Base-by-base conservation (phyloP, 2,113 vertebrate species). In the Mionectes macconnelli region DNA sequence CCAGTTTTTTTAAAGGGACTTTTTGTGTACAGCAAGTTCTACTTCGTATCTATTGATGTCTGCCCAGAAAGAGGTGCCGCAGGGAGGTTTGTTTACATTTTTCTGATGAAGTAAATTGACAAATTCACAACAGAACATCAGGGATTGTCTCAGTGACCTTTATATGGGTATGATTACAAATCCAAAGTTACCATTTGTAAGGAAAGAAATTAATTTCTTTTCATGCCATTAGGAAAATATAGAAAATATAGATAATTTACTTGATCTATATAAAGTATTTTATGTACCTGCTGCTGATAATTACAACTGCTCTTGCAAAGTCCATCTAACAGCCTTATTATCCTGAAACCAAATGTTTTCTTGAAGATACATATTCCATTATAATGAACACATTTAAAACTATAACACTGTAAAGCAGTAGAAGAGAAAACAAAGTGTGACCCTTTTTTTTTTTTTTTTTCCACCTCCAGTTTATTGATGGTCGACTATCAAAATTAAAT, bases 401-500 rank as follows among this genome's bases (percentile, higher is more conserved):
- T 79, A 1, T n/a, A 79, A 33, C 53, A 30, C 44, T 73, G 4
- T 83, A 27, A 53, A 68, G 60, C n/a, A 77, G 28, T 13, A 39
- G 72, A 37, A 85, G 30, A 39, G 8, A 80, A 70, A 90, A 95
- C 31, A 39, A 59, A 76, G 16, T 69, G 28, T 89, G 24, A 82
- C 10, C 47, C 39, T 64, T 64, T 98, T 60, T 81, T 69, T 64
- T 64, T 98, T 60, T 81, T 69, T 50, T 62, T 70, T 49, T 59
- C 98, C 97, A 40, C 47, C 89, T 64, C 27, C 64, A 99, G 99
- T 99, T 99, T 98, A 99, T 99, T 96, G 99, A 99, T 92, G 98
- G 99, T 97, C 99, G 99, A 27, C 98, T 99, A 92, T 98, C 98
- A 97, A 99, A 99, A 97, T 98, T 99, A 97, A 99, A 99, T 89